Base-by-base conservation (phyloP, 2,797 vertebrate genomes). In the Ataeniobius toweri region DNA sequence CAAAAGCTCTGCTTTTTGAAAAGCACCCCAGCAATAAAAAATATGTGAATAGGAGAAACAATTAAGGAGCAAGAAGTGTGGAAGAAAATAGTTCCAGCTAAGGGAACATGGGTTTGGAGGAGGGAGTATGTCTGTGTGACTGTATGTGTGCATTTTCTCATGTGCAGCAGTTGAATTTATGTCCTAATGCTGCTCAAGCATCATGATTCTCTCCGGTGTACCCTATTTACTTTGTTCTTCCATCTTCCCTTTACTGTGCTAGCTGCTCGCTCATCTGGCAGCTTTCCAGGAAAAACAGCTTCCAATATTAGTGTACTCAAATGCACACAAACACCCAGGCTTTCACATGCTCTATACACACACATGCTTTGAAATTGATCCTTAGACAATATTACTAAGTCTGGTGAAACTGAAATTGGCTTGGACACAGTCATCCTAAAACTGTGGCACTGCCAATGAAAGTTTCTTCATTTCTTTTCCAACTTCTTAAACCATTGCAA, bases 181-280 rank as follows among this genome's bases (percentile, higher is more conserved):
- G 76, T 80, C 71, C 75, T 89, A 75, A 83, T 78, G 82, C 67
- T 74, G 71, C 75, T 71, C 36, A 46, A 59, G 74, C 48, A 28
- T 89, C 85, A 81, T 73, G 20, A 68, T 78, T 83, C 61, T 85
- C 89, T 87, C 83, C 73, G 73, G 88, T 86, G 84, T 86, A 82
- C 74, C 71, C 87, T 90, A 78, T 90, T 92, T 90, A 86, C 88
- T 93, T 91, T 89, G 88, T 89, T 91, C 85, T 85, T 85, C 83
- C 73, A 87, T 88, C 86, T 89, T 89, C 59, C 77, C 81, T 9
- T 3, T 80, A 80, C 79, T 85, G 83, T 83, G 87, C 80, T 90
- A 88, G 84, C 85, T 89, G 81, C 31, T 78, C 81, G 83, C 79
- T 83, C 76, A 18, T 79, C 74, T 92, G 90, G 89, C 86, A 80